Evolutionary conservation across 2,113 vertebrate species (phyloP), one percentile per base, ranked within the genome.

Genomic region (Scortum barcoo): DNA sequence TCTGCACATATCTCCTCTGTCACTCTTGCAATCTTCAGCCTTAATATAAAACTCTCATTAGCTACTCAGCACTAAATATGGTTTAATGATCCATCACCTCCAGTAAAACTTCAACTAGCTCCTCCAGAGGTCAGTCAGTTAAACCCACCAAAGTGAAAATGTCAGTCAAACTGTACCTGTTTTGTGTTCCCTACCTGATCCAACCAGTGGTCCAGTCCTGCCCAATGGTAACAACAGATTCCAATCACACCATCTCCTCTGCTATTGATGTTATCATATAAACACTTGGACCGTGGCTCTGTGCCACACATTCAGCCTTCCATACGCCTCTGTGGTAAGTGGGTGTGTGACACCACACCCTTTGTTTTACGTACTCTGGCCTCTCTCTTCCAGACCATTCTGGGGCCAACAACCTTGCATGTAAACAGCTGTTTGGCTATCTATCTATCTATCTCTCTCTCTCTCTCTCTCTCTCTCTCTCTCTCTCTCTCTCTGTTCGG

Each of bases 331-430:
- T 83, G 68, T 76, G 75, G 36, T 53, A 14, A 69, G 48, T 19
- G 3, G 54, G 72, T 28, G 56, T 57, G 82, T 81, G 76, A 83
- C 80, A 83, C 78, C 80, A 74, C 50, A 60, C 28, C 81, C 80
- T 86, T 92, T 90, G 88, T 93, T 24, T 85, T 71, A 81, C 30
- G 50, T 78, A 44, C 44, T 57, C 67, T 76, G 81, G 82, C 83
- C 86, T 72, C 70, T 83, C 48, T 74, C 17, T 76, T 75, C 75
- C 80, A 85, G 85, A 84, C 62, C 72, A 16, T 86, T 93, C 92
- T 91, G 74, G 91, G n/a, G n/a, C n/a, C 3, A 16, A 13, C 42
- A 44, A 3, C 42, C 42, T 44, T 44, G 3, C 3, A 44, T 12
- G 3, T 13, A 44, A 14, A 16, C 42, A 44, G 42, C 40, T 42